Base-by-base conservation (phyloP, 2,888 invertebrate genomes). In the Leptodirus hochenwartii region DNA sequence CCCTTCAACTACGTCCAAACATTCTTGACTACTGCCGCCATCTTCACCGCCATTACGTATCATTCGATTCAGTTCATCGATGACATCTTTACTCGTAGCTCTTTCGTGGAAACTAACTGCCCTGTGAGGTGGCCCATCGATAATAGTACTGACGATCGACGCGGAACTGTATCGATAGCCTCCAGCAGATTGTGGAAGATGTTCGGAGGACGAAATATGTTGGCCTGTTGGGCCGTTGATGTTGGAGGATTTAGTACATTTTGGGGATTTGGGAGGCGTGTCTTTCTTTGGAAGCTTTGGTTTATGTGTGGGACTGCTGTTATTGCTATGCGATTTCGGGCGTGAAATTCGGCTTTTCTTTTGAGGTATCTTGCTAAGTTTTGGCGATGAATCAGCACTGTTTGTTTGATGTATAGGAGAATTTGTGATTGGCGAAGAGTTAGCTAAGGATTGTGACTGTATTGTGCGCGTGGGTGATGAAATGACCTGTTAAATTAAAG, bases 71-170 rank as follows among this genome's bases (percentile, higher is more conserved):
- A 78, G 57, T 46, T 76, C 76, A 43, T 77, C 76, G 41, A 78
- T 76, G 30, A 77, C 74, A 47, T 77, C 76, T 47, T 76, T 76
- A 24, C 75, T 75, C 20, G 76, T 74, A 9, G 76, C 74, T 36
- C 71, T 63, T 46, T 76, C 75, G 43, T 74, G 75, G 46, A 76
- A 76, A 53, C 74, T 73, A 34, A 74, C 52, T 5, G 66, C 67
- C 41, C 72, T 59, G 41, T 63, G 54, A 1, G 57, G 57, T 1
- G 58, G 56, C 33, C 67, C 68, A 29, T 55, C 55, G 17, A 57
- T 56, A 9, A 58, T 54, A 36, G 53, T 51, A 37, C 53, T 50
- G 9, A 54, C 42, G 9, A 49, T 46, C n/a, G n/a, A n/a, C n/a
- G n/a, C n/a, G n/a, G n/a, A n/a, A n/a, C n/a, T n/a, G n/a, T n/a